Conservation (phyloP, 2,113 vertebrate species). For the Dasyornis broadbenti region DNA sequence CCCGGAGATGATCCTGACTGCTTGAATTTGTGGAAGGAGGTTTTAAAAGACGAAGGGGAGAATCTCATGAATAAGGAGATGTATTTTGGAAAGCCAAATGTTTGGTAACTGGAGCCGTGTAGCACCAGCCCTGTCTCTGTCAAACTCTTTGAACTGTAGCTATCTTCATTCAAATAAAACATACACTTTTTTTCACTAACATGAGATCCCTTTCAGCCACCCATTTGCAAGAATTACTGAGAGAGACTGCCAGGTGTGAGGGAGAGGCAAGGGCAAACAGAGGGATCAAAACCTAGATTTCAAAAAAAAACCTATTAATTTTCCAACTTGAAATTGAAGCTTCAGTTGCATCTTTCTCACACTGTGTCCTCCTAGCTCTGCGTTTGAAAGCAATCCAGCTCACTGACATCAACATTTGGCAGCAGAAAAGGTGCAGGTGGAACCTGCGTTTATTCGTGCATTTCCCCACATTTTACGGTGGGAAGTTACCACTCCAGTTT, state of each 20-base stretch:
- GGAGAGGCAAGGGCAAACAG: not conserved
- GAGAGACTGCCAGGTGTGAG: not conserved
- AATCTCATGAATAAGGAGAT: not conserved
- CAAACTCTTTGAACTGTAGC: not conserved
- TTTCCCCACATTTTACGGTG: not conserved
- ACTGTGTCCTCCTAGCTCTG: not conserved
- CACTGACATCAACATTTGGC: not conserved
- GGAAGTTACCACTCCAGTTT: not conserved
- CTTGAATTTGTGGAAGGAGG: not conserved
- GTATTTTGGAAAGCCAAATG: not conserved
- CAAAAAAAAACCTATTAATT: not conserved
- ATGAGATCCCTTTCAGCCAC: not conserved
- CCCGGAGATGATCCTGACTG: not conserved
- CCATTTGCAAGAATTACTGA: not conserved
- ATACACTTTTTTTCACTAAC: not conserved
- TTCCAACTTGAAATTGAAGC: not conserved
- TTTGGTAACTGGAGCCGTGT: fast-evolving
- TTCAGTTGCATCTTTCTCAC: not conserved
- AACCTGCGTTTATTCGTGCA: not conserved
- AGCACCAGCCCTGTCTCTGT: not conserved
- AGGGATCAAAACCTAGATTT: not conserved
- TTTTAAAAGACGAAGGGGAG: not conserved
- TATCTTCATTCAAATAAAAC: not conserved
- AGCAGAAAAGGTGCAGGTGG: not conserved
- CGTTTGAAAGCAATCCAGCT: not conserved